Conservation (phyloP, 2,113 vertebrate species). For the Otocyon megalotis region DNA sequence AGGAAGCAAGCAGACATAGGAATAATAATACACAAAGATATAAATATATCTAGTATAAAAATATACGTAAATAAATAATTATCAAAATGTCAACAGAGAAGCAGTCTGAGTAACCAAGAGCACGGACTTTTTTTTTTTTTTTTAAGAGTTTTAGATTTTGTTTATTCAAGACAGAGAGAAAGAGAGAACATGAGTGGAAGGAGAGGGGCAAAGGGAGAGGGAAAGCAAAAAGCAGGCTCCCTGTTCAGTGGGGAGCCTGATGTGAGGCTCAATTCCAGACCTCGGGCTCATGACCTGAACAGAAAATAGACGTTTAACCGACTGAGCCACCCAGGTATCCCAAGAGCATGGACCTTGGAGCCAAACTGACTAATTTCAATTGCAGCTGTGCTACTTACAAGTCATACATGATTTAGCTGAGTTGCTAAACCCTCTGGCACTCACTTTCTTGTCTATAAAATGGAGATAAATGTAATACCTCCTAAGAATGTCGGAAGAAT, state of each 20-base stretch:
- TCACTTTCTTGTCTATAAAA: slow-evolving; percentile 41
- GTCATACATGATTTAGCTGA: background rate
- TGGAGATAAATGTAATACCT: background rate
- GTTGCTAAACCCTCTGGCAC: background rate
- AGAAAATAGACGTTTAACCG: no score
- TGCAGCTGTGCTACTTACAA: background rate
- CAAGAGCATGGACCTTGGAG: background rate
- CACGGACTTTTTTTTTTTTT: no score
- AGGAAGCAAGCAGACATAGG: background rate
- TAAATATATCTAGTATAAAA: background rate
- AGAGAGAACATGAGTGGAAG: no score
- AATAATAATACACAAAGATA: background rate
- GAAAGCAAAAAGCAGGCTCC: no score
- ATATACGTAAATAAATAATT: background rate
- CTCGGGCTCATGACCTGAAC: no score
- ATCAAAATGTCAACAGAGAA: background rate
- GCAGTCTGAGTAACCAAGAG: background rate
- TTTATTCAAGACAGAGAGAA: no score
- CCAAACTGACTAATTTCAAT: background rate
- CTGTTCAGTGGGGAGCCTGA: no score
- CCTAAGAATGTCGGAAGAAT: background rate
- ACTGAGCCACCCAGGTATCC: no score
- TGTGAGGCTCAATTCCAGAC: no score
- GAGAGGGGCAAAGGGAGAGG: no score
- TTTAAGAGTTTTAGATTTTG: no score